Base-by-base conservation (phyloP, 2,797 vertebrate species). In the Pygocentrus nattereri region DNA sequence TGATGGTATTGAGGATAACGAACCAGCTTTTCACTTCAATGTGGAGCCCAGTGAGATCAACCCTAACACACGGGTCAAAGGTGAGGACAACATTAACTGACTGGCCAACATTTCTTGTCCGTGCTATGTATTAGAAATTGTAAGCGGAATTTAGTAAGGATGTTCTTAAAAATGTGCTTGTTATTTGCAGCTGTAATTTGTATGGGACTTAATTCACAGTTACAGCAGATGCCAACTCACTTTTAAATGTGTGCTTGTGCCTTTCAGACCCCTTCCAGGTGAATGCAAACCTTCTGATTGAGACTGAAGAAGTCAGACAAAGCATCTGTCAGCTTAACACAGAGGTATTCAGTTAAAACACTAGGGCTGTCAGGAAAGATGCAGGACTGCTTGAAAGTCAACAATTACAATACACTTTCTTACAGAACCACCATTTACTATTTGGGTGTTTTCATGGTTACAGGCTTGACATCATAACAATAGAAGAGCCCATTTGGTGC, bases 1-100 rank as follows among this genome's bases (percentile, higher is more conserved):
- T 82, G 97, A 99, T 47, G 97, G 97, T 79, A 98, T 97, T 54
- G 97, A 99, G 84, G 97, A 98, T 87, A 94, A 95, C 0, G 90
- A 93, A n/a, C 92, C 93, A 16, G 85, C 92, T 0, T 98, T 98
- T 94, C 94, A 93, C 47, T 97, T 98, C 88, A 95, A 94, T 50
- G 59, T 89, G 31, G 96, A 95, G 75, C 91, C 91, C 61, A 88
- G 74, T 0, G 88, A 90, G 62, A 78, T 71, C 69, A 49, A 74
- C n/a, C 19, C 69, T 19, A 92, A 87, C 76, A 83, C 88, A 21
- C 86, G 84, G 19, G 74, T 85, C 59, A 87, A 93, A 92, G 94
- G 94, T 95, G 88, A 90, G 74, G 30, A n/a, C 4, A 8, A 25
- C 21, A 47, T 21, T 41, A 30, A 65, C 27, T 8, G 30, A 19